Base-by-base conservation (phyloP, 2,797 vertebrate species). In the Sebastes cheni region DNA sequence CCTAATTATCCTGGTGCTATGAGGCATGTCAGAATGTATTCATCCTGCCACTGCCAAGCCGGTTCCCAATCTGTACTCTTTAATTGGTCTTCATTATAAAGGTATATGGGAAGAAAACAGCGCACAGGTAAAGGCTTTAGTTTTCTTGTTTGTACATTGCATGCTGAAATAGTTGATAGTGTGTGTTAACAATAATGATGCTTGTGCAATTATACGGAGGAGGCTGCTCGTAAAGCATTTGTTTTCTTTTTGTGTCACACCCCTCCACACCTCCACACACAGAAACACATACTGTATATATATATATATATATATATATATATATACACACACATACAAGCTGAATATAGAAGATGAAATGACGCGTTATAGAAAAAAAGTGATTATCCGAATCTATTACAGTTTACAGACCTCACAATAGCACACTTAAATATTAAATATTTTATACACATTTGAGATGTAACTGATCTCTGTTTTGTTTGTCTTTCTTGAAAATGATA, bases 41-140 rank as follows among this genome's bases (percentile, higher is more conserved):
- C 89, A 80, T 88, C 76, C 82, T 72, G 74, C 84, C 32, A 55
- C 88, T 80, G 90, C 88, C 89, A 83, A 86, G 85, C 89, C 67
- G 72, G 70, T 88, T 90, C 84, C 79, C 86, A 88, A 85, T 67
- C 80, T 78, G 86, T 88, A 76, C 86, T 79, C 88, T 93, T 93
- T 94, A 95, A 95, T 96, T 96, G 94, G 92, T 91, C 90, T 93
- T 95, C 92, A 95, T 95, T 94, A 94, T 91, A 85, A 86, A 87
- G 67, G 80, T 90, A 91, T 85, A 76, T 80, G 78, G 70, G 80
- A 39, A 69, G 78, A 82, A 86, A 91, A 84, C 79, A 89, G 85
- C 50, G 12, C 7, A 4, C 68, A 86, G 85, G 82, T 84, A 85
- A 79, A 84, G 56, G 80, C 61, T 79, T 84, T 74, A 59, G 81